Conservation (phyloP, 2,888 invertebrate species). For the Eristalinus aeneus region DNA sequence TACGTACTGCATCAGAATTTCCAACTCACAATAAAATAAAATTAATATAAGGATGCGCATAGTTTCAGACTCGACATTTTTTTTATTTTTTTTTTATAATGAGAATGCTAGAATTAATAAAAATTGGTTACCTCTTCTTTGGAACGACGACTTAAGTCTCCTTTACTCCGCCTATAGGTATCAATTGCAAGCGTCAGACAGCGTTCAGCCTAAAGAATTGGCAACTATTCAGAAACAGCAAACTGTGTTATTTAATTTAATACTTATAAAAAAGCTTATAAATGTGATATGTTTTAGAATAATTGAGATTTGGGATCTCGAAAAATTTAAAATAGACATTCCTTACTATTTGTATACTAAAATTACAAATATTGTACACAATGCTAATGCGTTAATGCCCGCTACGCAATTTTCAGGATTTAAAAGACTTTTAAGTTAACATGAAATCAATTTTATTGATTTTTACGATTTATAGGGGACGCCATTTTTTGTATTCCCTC, state of each 20-base stretch:
- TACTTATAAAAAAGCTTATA: slow-evolving; percentile 49
- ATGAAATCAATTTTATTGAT: slow-evolving; percentile 57
- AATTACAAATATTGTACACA: slow-evolving; percentile 13
- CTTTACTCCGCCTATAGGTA: slow-evolving; percentile 53
- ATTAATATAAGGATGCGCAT: slow-evolving; percentile 6
- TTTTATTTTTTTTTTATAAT: neutral
- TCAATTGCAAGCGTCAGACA: slow-evolving; percentile 50
- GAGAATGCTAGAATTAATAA: slow-evolving; percentile 17
- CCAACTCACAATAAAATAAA: slow-evolving; percentile 29
- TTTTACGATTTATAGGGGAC: slow-evolving; percentile 44
- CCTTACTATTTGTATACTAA: slow-evolving; percentile 29
- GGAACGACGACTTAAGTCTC: slow-evolving; percentile 49
- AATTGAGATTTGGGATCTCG: slow-evolving; percentile 27
- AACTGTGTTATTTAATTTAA: slow-evolving; percentile 79
- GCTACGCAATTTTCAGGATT: slow-evolving; percentile 15
- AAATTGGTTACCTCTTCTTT: slow-evolving; percentile 68
- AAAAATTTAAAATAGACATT: neutral
- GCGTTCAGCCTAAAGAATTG: slow-evolving; percentile 79
- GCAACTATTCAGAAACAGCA: slow-evolving; percentile 83
- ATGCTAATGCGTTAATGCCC: neutral
- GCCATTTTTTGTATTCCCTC: slow-evolving; percentile 57
- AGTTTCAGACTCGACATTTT: slow-evolving; percentile 13
- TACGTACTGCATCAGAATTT: neutral
- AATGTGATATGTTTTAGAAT: slow-evolving; percentile 37
- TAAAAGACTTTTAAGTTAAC: slow-evolving; percentile 2